Conservation (phyloP, 2,797 vertebrate genomes). For the Pelodytes ibericus region DNA sequence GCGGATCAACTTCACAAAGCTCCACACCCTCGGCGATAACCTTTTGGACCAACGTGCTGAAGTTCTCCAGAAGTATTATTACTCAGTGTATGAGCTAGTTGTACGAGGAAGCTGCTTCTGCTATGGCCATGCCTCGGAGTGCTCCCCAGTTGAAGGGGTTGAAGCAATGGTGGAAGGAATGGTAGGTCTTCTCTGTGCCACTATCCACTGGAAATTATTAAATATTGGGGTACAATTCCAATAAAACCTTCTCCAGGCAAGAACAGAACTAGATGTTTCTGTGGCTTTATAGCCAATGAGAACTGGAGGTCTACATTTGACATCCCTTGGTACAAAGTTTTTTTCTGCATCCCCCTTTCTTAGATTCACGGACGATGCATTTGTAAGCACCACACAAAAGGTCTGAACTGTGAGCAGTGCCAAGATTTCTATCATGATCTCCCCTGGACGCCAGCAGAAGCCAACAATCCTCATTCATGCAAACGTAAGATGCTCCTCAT, state of each 20-base stretch:
- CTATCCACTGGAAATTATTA: too few relatives aligned
- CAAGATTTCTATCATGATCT: constrained; percentile 79
- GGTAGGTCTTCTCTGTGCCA: constrained; percentile 68
- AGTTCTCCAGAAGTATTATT: constrained; percentile 92
- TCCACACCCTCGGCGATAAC: constrained; percentile 81
- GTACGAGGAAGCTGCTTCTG: constrained; percentile 92
- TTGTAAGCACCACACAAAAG: constrained; percentile 83
- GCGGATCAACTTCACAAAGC: constrained; percentile 80
- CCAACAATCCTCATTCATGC: constrained; percentile 78
- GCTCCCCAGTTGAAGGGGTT: constrained; percentile 72
- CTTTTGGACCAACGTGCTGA: constrained; percentile 78
- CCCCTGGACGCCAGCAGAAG: constrained; percentile 83
- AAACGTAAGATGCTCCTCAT: constrained; percentile 69
- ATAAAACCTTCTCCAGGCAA: too few relatives aligned
- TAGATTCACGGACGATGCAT: constrained; percentile 86
- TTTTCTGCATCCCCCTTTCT: neutral
- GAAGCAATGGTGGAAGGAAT: constrained; percentile 68
- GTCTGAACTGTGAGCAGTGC: constrained; percentile 84
- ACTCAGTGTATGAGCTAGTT: constrained; percentile 91
- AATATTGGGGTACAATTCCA: too few relatives aligned
- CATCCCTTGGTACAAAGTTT: neutral
- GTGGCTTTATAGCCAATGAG: too few relatives aligned
- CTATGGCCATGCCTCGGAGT: constrained; percentile 84
- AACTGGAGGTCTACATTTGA: too few relatives aligned
- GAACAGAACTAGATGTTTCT: too few relatives aligned